Evolutionary conservation across 2,797 vertebrate species (phyloP), one percentile per base, ranked within the genome.

Genomic region (Neomorphus geoffroyi): DNA sequence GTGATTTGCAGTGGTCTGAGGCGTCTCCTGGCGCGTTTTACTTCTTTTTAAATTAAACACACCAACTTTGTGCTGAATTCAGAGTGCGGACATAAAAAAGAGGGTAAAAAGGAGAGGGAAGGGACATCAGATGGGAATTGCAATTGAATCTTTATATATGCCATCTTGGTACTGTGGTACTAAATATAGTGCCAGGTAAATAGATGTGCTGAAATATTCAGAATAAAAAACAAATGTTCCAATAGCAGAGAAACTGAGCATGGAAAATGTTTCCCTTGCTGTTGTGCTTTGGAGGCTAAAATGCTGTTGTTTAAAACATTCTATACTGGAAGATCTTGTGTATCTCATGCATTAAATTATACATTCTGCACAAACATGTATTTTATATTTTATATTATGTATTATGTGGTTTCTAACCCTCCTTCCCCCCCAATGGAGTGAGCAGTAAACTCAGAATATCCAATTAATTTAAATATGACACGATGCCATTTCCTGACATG

Each of bases 21-120:
- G 98, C 94, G 95, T 98, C 97, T 98, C 97, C 97, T 96, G 97
- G 98, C 97, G 96, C 98, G 24, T 98, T 98, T 98, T 98, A 98
- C 98, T 98, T 98, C 98, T 98, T 98, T 98, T 98, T 98, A 98
- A 98, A 98, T 98, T 98, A 98, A 98, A 98, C 98, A 98, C 98
- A 98, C 98, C 98, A 98, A 98, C 97, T 98, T 98, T 98, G 98
- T 98, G 98, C 98, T 98, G 98, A 98, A 98, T 98, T 98, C 98
- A 98, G 98, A 98, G 97, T 96, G 96, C 81, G 95, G 97, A 98
- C 98, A 98, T 98, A 98, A 98, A 98, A 98, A 98, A 97, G 88
- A 96, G 97, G 98, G 97, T 98, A 97, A 98, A 98, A 98, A 98
- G 97, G 98, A 98, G 97, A 98, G 98, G 98, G 98, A 98, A 98